Percentiles rank a stretch among this genome's conserved stretches.
phyloP scores from a whole-genome alignment of 2,888 invertebrate species.

The Chloroclysta siterata region DNA sequence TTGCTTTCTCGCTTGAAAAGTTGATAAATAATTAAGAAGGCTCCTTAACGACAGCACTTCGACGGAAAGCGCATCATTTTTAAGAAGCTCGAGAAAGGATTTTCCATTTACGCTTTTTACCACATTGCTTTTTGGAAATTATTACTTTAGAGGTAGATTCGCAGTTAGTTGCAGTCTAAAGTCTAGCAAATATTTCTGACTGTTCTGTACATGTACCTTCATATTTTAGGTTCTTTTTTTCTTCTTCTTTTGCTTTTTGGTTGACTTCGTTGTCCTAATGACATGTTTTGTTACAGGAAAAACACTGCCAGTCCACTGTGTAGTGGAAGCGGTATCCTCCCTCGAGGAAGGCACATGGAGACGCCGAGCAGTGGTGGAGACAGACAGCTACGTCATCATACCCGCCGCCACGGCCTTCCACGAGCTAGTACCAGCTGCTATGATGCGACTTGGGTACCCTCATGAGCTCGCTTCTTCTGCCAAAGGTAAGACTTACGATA shows the following conservation, averaged over 20 bases:
- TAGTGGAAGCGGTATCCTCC: slow-evolving; percentile 94
- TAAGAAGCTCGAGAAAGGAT: slow-evolving; percentile 47
- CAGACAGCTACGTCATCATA: slow-evolving; percentile 98
- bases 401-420: slow-evolving; percentile 95
- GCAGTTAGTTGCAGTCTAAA: background rate
- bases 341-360: slow-evolving; percentile 87
- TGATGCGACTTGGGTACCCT: slow-evolving; percentile 95
- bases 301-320: slow-evolving; percentile 97
- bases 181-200: background rate
- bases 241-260: too few species aligned
- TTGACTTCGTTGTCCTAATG: background rate
- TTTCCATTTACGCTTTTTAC: slow-evolving; percentile 49
- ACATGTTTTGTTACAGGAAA: slow-evolving; percentile 62
- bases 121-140: slow-evolving; percentile 36
- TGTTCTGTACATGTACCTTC: background rate
- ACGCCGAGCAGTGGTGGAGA: slow-evolving; percentile 91
- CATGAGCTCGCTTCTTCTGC: slow-evolving; percentile 93
- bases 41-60: slow-evolving; percentile 74
- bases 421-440: slow-evolving; percentile 95
- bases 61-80: slow-evolving; percentile 68
- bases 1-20: slow-evolving; percentile 79
- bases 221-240: background rate
- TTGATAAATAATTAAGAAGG: slow-evolving; percentile 82
- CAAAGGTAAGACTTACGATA: slow-evolving; percentile 82
- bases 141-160: background rate